Evolutionary conservation across 1,140 invertebrate genomes (phyloP).

Genomic region (Eueides isabella): DNA sequence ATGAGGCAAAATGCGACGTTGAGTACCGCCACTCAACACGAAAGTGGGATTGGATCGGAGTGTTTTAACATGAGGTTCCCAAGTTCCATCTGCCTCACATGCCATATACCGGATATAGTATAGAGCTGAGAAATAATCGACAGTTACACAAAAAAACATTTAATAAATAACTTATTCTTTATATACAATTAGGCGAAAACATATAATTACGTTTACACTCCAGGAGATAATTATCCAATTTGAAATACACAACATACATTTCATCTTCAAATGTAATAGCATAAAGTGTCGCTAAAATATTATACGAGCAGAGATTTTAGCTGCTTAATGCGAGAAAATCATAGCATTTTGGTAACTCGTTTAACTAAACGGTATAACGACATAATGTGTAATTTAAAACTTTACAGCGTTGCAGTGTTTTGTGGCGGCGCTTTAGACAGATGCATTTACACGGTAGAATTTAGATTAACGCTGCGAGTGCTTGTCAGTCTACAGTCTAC

Average conservation of each 20-base stretch:
- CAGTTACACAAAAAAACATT: too few relatives aligned
- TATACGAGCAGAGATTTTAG: background rate
- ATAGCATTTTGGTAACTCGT: background rate
- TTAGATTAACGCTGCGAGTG: conserved; percentile 33
- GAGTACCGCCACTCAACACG: too few relatives aligned
- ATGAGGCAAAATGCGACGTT: too few relatives aligned
- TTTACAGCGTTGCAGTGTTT: conserved; percentile 15
- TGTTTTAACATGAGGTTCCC: too few relatives aligned
- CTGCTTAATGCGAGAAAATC: background rate
- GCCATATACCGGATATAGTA: too few relatives aligned
- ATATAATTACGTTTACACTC: background rate
- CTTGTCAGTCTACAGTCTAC: conserved; percentile 32
- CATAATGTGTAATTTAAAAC: conserved; percentile 17
- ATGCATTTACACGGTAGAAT: conserved; percentile 33
- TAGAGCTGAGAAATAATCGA: too few relatives aligned
- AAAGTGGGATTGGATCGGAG: too few relatives aligned
- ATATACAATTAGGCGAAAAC: too few relatives aligned
- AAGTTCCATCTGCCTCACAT: too few relatives aligned
- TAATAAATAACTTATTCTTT: too few relatives aligned
- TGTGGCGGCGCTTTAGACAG: conserved; percentile 21
- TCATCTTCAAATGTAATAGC: background rate
- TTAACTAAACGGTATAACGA: conserved; percentile 1
- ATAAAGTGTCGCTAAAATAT: background rate
- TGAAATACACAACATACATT: background rate
- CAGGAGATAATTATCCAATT: background rate